Percentiles rank a stretch among this genome's conserved stretches.
Evolutionary conservation across 2,113 vertebrate genomes (phyloP).

Genomic region (Artemisiospiza belli): DNA sequence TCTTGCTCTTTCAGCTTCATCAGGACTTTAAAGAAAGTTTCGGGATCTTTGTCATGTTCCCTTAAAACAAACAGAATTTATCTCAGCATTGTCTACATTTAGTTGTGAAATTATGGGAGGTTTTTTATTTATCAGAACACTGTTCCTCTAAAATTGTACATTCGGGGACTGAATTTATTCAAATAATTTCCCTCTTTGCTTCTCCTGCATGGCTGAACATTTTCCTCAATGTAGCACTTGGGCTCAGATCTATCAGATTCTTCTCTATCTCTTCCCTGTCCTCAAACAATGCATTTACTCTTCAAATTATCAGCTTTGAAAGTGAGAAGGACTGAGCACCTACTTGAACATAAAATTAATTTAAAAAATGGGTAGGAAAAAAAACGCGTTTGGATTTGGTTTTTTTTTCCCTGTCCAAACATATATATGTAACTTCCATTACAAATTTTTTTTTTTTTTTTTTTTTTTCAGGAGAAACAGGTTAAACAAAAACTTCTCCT

Average conservation of each 20-base stretch:
- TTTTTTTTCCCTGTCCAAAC: neutral
- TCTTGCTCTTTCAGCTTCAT: constrained; percentile 83
- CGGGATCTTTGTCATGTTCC: constrained; percentile 95
- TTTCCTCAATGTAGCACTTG: neutral
- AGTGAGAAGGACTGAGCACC: neutral
- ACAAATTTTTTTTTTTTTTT: neutral
- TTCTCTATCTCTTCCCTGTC: neutral
- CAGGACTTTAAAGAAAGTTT: constrained; percentile 91
- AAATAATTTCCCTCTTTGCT: neutral
- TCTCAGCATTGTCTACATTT: neutral
- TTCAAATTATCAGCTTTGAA: neutral
- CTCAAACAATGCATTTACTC: neutral
- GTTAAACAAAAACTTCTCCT: neutral
- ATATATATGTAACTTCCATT: rapidly evolving
- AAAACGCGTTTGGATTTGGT: neutral
- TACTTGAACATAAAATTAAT: neutral
- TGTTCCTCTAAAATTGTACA: neutral
- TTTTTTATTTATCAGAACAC: neutral
- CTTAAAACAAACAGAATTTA: constrained; percentile 91
- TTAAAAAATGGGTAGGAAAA: neutral
- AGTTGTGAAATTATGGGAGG: neutral
- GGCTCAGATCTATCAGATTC: neutral
- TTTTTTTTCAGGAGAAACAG: neutral
- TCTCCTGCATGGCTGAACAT: neutral
- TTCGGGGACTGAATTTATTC: neutral